Evolutionary conservation across 2,888 invertebrate genomes (phyloP).

Genomic region (Gandaritis pyraliata): DNA sequence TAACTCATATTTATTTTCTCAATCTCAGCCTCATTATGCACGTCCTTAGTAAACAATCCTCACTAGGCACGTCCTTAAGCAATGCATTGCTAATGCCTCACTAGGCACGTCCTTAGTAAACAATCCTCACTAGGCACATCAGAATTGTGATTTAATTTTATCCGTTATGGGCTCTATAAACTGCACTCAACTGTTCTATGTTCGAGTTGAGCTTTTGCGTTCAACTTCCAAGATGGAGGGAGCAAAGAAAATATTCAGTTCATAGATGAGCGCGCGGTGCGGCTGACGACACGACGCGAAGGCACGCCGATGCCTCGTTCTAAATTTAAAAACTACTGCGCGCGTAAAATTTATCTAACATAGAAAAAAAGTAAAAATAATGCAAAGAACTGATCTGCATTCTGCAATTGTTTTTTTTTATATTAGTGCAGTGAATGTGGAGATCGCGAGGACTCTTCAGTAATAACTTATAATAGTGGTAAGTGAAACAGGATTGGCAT

Average conservation of each 20-base stretch:
- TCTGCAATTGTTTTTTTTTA: slow-evolving; percentile 36
- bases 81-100: no score
- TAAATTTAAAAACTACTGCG: slow-evolving; percentile 51
- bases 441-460: slow-evolving; percentile 48
- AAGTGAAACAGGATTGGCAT: slow-evolving; percentile 63
- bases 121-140: neutral
- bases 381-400: slow-evolving; percentile 47
- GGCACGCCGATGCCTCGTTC: slow-evolving; percentile 48
- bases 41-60: no score
- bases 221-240: slow-evolving; percentile 38
- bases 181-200: slow-evolving; percentile 24
- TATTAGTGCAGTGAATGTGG: slow-evolving; percentile 56
- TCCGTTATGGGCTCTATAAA: slow-evolving; percentile 19
- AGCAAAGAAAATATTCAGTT: slow-evolving; percentile 67
- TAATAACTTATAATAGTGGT: slow-evolving; percentile 58
- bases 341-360: slow-evolving; percentile 54
- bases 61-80: no score
- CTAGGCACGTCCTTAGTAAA: no score
- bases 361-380: slow-evolving; percentile 50
- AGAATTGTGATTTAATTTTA: slow-evolving; percentile 4
- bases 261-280: slow-evolving; percentile 62
- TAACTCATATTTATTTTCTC: slow-evolving; percentile 8
- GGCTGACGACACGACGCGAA: slow-evolving; percentile 49
- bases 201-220: slow-evolving; percentile 32
- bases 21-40: no score